Evolutionary conservation across 2,888 invertebrate genomes (phyloP).

Genomic region (Erebia palarica): DNA sequence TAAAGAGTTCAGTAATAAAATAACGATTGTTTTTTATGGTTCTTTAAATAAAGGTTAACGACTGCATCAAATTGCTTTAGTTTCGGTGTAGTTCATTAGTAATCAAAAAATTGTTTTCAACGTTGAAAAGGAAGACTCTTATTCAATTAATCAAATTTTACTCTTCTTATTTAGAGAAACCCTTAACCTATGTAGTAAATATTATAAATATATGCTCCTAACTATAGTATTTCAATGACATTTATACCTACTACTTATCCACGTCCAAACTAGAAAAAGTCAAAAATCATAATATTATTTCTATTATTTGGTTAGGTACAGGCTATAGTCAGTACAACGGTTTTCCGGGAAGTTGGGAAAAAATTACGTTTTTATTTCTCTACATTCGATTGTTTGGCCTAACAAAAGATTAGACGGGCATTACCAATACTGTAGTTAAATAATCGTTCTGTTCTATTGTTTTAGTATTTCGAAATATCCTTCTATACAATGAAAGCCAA

Average conservation of each 20-base stretch:
- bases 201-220: too few species aligned
- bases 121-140: too few species aligned
- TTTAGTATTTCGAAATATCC: neutral
- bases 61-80: conserved; percentile 15
- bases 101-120: neutral
- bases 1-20: neutral
- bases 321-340: neutral
- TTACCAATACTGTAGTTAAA: neutral
- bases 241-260: too few species aligned
- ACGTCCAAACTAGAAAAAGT: too few species aligned
- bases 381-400: neutral
- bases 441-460: conserved; percentile 1
- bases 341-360: conserved; percentile 11
- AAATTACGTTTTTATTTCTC: conserved; percentile 6
- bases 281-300: too few species aligned
- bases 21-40: neutral
- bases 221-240: too few species aligned
- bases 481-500: too few species aligned
- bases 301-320: too few species aligned
- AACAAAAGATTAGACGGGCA: neutral
- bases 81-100: conserved; percentile 9
- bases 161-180: too few species aligned
- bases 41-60: conserved; percentile 16
- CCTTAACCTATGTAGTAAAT: too few species aligned
- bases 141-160: too few species aligned